phyloP scores from a whole-genome alignment of 2,888 invertebrate species.

The Lysandra coridon region DNA sequence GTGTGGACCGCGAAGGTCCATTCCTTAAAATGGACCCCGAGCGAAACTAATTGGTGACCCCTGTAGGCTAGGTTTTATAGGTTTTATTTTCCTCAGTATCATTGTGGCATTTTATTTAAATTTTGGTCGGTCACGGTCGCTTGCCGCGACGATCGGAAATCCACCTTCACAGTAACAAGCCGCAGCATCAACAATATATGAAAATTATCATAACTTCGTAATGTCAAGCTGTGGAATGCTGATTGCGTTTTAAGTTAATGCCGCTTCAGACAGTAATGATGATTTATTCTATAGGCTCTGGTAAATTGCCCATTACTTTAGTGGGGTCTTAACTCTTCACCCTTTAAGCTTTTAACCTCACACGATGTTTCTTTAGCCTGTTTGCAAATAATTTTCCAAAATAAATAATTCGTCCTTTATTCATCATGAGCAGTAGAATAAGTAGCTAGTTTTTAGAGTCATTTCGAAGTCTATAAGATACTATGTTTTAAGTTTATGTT shows the following conservation, averaged over 20 bases:
- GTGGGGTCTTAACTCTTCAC: constrained; percentile 21
- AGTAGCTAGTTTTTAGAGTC: too few species aligned
- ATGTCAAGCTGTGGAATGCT: constrained; percentile 19
- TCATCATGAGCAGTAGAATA: background rate
- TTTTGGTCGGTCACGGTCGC: too few species aligned
- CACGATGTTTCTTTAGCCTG: background rate
- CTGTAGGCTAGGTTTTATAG: too few species aligned
- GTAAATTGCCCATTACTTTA: background rate
- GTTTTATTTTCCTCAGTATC: too few species aligned
- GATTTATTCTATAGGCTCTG: constrained; percentile 1
- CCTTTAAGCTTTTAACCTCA: background rate
- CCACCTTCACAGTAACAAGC: background rate
- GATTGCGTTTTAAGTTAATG: constrained; percentile 27
- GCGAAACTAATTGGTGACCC: too few species aligned
- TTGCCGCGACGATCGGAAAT: too few species aligned
- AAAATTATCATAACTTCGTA: constrained; percentile 22
- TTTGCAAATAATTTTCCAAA: background rate
- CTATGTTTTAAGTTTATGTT: background rate
- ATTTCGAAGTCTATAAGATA: background rate
- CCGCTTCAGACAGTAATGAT: constrained; percentile 20
- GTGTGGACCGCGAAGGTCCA: too few species aligned
- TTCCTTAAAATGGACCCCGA: too few species aligned
- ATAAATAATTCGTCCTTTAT: background rate
- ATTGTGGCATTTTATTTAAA: too few species aligned
- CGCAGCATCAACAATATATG: constrained; percentile 9